A percentile compares a stretch with the other conserved stretches of the same genome.
phyloP scores from a whole-genome alignment of 2,888 invertebrate genomes.

The Acanthosepion esculentum region DNA sequence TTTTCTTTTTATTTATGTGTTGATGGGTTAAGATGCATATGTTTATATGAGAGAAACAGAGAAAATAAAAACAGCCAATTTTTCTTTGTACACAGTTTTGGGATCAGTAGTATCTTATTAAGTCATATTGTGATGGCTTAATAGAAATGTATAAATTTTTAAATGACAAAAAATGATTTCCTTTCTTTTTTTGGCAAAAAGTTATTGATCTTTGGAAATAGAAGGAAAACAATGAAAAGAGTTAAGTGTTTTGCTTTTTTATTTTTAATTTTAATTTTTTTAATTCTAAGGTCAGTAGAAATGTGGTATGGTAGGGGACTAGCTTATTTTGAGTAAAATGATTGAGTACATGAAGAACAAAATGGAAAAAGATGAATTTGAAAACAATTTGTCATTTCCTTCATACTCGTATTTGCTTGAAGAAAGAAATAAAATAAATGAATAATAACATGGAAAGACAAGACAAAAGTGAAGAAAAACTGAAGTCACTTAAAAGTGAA shows the following conservation, averaged over 20 bases:
- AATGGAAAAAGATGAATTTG: background rate
- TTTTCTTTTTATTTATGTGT: background rate
- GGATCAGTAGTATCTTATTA: background rate
- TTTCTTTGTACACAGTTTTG: background rate
- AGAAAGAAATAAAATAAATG: background rate
- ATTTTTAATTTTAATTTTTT: background rate
- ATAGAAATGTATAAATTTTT: background rate
- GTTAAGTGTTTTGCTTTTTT: background rate
- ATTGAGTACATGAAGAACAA: background rate
- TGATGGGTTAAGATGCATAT: background rate
- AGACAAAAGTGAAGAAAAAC: background rate
- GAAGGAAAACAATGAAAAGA: background rate
- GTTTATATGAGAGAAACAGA: background rate
- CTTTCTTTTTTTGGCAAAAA: background rate
- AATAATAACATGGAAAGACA: background rate
- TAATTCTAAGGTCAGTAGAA: background rate
- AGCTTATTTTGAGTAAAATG: background rate
- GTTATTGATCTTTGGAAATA: background rate
- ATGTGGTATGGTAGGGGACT: background rate
- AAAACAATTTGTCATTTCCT: slow-evolving; percentile 33
- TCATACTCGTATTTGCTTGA: background rate
- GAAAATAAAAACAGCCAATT: background rate
- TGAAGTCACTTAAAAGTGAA: background rate
- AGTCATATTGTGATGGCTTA: background rate
- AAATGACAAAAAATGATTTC: background rate